Evolutionary conservation across 2,797 vertebrate genomes (phyloP), one percentile per base, ranked within the genome.

Genomic region (Gymnoscopelus braueri): DNA sequence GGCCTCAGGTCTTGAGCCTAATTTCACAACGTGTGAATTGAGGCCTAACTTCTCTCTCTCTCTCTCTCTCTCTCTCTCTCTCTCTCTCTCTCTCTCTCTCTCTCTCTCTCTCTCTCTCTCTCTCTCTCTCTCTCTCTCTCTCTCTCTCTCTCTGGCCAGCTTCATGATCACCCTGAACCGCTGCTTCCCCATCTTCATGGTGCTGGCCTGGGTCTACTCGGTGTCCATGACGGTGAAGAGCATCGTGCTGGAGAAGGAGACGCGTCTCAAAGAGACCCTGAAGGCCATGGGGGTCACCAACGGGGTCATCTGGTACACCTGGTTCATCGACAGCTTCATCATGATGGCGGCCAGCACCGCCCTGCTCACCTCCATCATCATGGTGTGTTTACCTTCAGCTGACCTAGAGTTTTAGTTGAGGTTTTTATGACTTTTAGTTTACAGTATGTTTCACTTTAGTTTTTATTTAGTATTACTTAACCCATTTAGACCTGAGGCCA

Each of bases 81-180:
- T 26, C 26, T 26, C 26, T 26, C 26, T 26, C 26, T 26, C 26
- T 26, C 26, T 26, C 26, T 26, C 26, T 26, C 26, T 26, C 26
- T 26, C 26, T 26, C 26, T 26, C 26, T 26, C 26, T 26, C 26
- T 26, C 26, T 26, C 26, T 26, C 26, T 26, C 26, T 26, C 26
- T 26, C 26, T 26, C 26, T 26, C 26, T 26, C 26, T 15, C 5
- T 32, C 32, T 50, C 7, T 24, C 19, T 19, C 3, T 59, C 6
- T 58, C 3, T 48, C 14, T 7, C 44, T 24, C 8, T 48, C 23
- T 57, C 44, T 23, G 13, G 3, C 47, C 70, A 98, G 97, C 67
- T 98, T 98, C 84, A 97, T 98, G 97, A 95, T 98, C 89, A 98
- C 96, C 0, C 87, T 99, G 85, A 98, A 97, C 86, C 96, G 96